A percentile compares a stretch with the other conserved stretches of the same genome.
phyloP scores from a whole-genome alignment of 2,888 invertebrate species.

The Drosophila percnosoma region DNA sequence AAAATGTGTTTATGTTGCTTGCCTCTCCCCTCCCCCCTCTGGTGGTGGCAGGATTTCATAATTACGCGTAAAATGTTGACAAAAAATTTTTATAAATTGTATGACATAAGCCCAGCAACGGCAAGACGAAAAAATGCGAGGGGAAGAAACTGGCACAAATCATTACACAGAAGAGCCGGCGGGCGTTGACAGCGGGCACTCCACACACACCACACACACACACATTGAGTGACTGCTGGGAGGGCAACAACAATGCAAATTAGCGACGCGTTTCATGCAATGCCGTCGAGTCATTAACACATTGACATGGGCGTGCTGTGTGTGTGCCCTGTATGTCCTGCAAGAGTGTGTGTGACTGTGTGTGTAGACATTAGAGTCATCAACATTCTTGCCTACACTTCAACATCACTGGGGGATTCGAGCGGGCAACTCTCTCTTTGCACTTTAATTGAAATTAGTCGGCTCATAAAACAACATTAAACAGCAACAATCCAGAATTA shows the following conservation, averaged over 20 bases:
- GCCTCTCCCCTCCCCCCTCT: not conserved
- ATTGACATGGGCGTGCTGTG: constrained; percentile 42
- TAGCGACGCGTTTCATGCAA: constrained; percentile 65
- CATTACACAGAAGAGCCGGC: constrained; percentile 46
- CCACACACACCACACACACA: constrained; percentile 25
- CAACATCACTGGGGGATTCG: constrained; percentile 23
- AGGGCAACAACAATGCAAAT: constrained; percentile 55
- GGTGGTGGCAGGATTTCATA: constrained; percentile 10
- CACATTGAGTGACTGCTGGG: constrained; percentile 11
- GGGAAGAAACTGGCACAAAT: constrained; percentile 55
- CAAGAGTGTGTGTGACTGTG: constrained; percentile 5
- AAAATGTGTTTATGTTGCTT: constrained; percentile 24
- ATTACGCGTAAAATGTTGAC: constrained; percentile 39
- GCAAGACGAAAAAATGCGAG: not conserved
- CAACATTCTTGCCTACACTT: constrained; percentile 49
- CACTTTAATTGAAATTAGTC: constrained; percentile 45
- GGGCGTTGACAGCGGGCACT: constrained; percentile 54
- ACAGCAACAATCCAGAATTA: constrained; percentile 23
- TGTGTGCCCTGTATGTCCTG: constrained; percentile 16
- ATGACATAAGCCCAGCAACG: constrained; percentile 54
- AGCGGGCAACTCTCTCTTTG: constrained; percentile 13
- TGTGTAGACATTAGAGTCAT: constrained; percentile 54
- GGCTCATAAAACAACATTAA: constrained; percentile 23
- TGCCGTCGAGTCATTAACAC: constrained; percentile 68
- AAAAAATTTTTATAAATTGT: constrained; percentile 56